Conservation (phyloP, 2,888 invertebrate species). For the Electrophaes corylata region DNA sequence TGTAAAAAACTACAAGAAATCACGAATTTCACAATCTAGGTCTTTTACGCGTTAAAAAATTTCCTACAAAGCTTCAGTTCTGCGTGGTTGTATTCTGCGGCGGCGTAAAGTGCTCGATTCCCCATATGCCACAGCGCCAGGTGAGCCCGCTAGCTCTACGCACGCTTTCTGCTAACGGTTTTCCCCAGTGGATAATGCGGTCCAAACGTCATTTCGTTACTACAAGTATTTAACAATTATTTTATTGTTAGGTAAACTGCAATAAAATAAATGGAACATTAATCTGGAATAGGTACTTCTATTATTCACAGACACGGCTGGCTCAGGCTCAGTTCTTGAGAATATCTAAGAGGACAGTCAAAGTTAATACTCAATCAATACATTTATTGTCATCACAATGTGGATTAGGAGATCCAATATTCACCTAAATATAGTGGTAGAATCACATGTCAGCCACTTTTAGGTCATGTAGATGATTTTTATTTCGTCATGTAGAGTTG, state of each 20-base stretch:
- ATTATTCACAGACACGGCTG: neutral
- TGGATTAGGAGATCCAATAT: too few species aligned
- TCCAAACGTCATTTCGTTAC: slow-evolving; percentile 46
- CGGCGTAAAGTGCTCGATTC: slow-evolving; percentile 20
- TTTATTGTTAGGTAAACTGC: slow-evolving; percentile 42
- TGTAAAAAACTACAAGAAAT: too few species aligned
- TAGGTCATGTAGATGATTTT: too few species aligned
- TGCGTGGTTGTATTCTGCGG: slow-evolving; percentile 16
- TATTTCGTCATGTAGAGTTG: too few species aligned
- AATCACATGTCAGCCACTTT: too few species aligned
- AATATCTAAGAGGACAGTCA: too few species aligned
- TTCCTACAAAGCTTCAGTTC: neutral
- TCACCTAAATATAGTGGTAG: too few species aligned
- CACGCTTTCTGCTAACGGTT: slow-evolving; percentile 59
- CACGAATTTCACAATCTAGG: neutral
- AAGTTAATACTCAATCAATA: too few species aligned
- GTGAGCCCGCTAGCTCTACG: slow-evolving; percentile 38
- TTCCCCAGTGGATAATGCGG: slow-evolving; percentile 64
- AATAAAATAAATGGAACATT: slow-evolving; percentile 7
- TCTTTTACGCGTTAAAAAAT: neutral
- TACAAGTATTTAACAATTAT: too few species aligned
- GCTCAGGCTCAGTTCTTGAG: neutral
- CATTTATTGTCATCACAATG: too few species aligned
- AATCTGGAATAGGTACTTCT: neutral
- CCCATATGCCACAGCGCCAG: slow-evolving; percentile 35